Conservation (phyloP, 2,888 invertebrate genomes). For the Scaptomyza flava region DNA sequence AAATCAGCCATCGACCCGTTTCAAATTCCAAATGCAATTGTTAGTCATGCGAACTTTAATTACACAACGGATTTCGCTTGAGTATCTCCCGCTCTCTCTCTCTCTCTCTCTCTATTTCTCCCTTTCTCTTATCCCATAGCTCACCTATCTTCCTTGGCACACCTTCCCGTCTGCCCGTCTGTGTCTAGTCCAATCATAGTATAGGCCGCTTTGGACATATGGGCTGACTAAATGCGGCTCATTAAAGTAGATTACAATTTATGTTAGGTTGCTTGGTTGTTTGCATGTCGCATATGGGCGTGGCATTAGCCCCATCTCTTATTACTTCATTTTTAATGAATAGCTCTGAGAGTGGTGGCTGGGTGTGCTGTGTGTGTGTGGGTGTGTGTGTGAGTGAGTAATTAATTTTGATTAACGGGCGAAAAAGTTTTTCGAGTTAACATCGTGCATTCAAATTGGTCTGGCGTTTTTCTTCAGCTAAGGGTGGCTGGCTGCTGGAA, state of each 20-base stretch:
- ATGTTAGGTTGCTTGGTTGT: slow-evolving; percentile 48
- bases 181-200: slow-evolving; percentile 55
- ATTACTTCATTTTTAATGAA: slow-evolving; percentile 16
- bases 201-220: slow-evolving; percentile 47
- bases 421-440: slow-evolving; percentile 65
- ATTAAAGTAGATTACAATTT: slow-evolving; percentile 80
- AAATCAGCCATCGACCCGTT: slow-evolving; percentile 53
- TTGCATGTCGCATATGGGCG: slow-evolving; percentile 75
- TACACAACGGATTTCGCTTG: slow-evolving; percentile 58
- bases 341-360: neutral
- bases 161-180: slow-evolving; percentile 9
- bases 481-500: slow-evolving; percentile 26
- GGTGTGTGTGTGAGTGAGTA: slow-evolving; percentile 48
- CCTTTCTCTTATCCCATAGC: neutral
- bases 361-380: slow-evolving; percentile 20
- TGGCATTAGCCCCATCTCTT: slow-evolving; percentile 42
- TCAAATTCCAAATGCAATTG: slow-evolving; percentile 70
- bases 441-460: slow-evolving; percentile 41
- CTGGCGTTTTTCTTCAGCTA: slow-evolving; percentile 12
- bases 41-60: slow-evolving; percentile 75
- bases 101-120: too few species aligned
- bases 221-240: slow-evolving; percentile 72
- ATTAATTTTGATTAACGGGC: slow-evolving; percentile 79
- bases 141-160: slow-evolving; percentile 8
- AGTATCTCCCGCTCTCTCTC: slow-evolving; percentile 1